These are phyloP conservation scores for Spondyliosoma cantharus DNA, from an alignment of 2,797 vertebrate genomes.

Conservation along the genomic window DNA sequence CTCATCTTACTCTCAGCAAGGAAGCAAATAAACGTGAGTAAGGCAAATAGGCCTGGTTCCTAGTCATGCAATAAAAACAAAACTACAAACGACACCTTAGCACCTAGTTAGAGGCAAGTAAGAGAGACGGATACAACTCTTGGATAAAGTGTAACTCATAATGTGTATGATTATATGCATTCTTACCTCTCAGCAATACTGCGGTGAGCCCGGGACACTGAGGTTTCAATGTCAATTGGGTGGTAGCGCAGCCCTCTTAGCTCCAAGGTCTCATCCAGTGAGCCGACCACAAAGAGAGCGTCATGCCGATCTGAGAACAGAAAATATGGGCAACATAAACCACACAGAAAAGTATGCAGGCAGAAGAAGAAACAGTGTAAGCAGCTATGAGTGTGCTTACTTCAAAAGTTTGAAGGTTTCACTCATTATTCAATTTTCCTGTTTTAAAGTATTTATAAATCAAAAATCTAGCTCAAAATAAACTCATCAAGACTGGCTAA, in stretches of 20 bases:
- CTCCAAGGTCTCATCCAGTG: slow-evolving; percentile 96
- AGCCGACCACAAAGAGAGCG: slow-evolving; percentile 95
- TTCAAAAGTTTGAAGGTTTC: neutral
- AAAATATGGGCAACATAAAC: slow-evolving; percentile 34
- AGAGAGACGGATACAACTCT: neutral
- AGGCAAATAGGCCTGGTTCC: neutral
- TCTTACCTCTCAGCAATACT: slow-evolving; percentile 97
- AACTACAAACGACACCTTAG: neutral
- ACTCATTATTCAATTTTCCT: neutral
- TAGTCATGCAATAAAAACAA: neutral
- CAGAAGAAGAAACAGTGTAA: neutral
- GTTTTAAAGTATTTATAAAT: neutral
- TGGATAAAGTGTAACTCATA: neutral
- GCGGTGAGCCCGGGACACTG: slow-evolving; percentile 93
- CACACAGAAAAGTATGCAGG: neutral
- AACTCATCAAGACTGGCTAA: slow-evolving; percentile 8
- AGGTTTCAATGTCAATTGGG: slow-evolving; percentile 96
- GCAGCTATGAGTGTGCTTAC: neutral
- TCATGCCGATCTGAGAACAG: slow-evolving; percentile 93
- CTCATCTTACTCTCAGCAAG: no score
- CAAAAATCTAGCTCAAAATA: neutral
- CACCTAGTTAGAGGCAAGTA: neutral
- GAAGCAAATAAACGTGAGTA: neutral
- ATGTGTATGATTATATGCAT: neutral
- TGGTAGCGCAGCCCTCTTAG: slow-evolving; percentile 96